A percentile compares a stretch with the other conserved stretches of the same genome.
These are phyloP conservation scores for Thecocarcelia acutangulata DNA, from an alignment of 2,888 invertebrate genomes.

Conservation along the genomic window DNA sequence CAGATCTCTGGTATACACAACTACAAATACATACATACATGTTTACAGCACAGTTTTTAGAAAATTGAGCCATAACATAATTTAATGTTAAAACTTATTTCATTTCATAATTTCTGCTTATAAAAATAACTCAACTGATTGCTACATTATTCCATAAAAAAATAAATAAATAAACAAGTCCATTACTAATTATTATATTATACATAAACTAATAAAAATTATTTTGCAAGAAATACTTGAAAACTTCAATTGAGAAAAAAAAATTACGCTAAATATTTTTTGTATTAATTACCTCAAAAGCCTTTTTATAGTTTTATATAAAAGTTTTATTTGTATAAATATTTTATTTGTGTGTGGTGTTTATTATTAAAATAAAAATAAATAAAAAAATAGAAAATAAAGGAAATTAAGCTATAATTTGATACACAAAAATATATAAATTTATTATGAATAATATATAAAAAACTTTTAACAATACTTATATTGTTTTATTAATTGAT, in stretches of 20 bases:
- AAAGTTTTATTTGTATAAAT: constrained; percentile 60
- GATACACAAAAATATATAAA: constrained; percentile 25
- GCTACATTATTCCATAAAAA: constrained; percentile 29
- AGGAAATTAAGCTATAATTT: constrained; percentile 38
- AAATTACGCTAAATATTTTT: constrained; percentile 58
- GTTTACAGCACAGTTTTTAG: no score
- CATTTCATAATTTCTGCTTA: constrained; percentile 18
- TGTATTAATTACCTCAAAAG: constrained; percentile 64
- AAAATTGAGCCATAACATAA: no score
- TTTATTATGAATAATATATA: constrained; percentile 27
- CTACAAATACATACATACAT: no score
- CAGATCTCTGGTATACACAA: no score
- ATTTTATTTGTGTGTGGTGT: constrained; percentile 65
- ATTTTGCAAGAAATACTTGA: constrained; percentile 32
- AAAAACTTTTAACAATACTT: constrained; percentile 38
- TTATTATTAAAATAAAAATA: constrained; percentile 48
- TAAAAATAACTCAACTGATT: constrained; percentile 13
- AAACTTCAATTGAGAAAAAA: constrained; percentile 50
- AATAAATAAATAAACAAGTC: constrained; percentile 33
- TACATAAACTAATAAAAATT: constrained; percentile 10
- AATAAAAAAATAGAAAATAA: constrained; percentile 17
- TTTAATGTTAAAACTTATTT: constrained; percentile 11
- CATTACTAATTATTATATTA: constrained; percentile 11
- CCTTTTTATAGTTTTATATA: constrained; percentile 63
- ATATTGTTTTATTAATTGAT: constrained; percentile 43